Evolutionary conservation across 1,140 invertebrate genomes (phyloP), one percentile per base, ranked within the genome.

Genomic region (Diprion similis): DNA sequence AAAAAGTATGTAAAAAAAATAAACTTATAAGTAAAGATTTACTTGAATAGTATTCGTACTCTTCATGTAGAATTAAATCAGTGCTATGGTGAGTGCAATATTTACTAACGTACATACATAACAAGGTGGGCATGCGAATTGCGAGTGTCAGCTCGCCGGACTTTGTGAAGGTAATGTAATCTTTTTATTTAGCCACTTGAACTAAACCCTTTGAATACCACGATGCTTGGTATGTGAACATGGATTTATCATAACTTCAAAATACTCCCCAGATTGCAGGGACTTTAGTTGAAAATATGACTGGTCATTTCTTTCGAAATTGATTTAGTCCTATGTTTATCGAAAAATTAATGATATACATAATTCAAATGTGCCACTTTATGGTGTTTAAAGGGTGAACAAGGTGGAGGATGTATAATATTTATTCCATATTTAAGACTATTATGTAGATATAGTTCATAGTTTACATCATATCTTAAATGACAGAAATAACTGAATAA

Each of bases 371-470:
- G n/a, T 17, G n/a, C 51, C n/a, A 15, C 6, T 59, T 15, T 17
- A 13, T 59, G 51, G 51, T 59, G n/a, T 59, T 59, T 17, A 9
- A 59, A 59, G 51, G 51, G 51, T 59, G 51, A 59, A 59, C n/a
- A 17, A 11, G 51, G 51, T 59, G 51, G 51, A 59, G 51, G 51
- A 59, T 59, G 51, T 59, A 59, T 59, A 59, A 59, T 59, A 59
- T 59, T 59, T 59, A 59, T 59, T 59, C 51, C 51, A 59, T 59
- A 59, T 59, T 59, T 59, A 59, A 59, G 51, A 59, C 9, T 59
- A 59, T 59, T 59, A 59, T 59, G 11, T 59, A 17, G 51, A 59
- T 59, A 59, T 59, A 59, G 51, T 59, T 59, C 11, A 59, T 59
- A 59, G 51, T 59, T 59, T 59, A 11, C 51, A 4, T 59, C 51